These are phyloP conservation scores for Indri indri DNA, from an alignment of 2,113 vertebrate species.

Conservation along the genomic window DNA sequence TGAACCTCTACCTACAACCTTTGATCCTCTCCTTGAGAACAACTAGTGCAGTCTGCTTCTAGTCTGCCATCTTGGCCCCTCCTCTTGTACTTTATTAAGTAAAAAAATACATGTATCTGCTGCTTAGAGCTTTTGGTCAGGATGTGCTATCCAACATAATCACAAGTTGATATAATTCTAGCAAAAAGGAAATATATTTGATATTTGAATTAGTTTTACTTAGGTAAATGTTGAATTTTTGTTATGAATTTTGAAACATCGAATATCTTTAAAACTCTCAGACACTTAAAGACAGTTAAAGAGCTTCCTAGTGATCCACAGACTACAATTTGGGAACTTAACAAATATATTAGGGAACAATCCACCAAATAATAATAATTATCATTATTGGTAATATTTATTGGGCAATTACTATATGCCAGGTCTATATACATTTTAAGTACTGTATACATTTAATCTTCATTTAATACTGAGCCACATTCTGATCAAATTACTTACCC, in stretches of 20 bases:
- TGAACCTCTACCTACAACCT: no score
- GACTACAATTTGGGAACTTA: neutral
- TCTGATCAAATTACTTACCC: neutral
- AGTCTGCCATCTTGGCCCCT: no score
- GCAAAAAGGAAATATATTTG: neutral
- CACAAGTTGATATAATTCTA: neutral
- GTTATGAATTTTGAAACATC: constrained; percentile 22
- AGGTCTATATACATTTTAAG: neutral
- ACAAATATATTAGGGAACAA: neutral
- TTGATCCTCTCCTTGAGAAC: no score
- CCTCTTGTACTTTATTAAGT: neutral
- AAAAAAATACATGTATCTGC: neutral
- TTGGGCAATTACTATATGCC: neutral
- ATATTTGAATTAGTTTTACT: constrained; percentile 33
- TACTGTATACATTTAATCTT: neutral
- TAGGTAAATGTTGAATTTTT: constrained; percentile 10
- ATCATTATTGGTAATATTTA: neutral
- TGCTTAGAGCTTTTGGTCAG: neutral
- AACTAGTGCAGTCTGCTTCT: no score
- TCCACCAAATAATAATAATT: neutral
- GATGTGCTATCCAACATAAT: neutral
- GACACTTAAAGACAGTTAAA: neutral
- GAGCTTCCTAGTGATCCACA: neutral
- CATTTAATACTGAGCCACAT: constrained; percentile 12
- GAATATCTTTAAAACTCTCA: neutral